Conservation (phyloP, 2,113 vertebrate genomes). For the Poeciliopsis occidentalis region DNA sequence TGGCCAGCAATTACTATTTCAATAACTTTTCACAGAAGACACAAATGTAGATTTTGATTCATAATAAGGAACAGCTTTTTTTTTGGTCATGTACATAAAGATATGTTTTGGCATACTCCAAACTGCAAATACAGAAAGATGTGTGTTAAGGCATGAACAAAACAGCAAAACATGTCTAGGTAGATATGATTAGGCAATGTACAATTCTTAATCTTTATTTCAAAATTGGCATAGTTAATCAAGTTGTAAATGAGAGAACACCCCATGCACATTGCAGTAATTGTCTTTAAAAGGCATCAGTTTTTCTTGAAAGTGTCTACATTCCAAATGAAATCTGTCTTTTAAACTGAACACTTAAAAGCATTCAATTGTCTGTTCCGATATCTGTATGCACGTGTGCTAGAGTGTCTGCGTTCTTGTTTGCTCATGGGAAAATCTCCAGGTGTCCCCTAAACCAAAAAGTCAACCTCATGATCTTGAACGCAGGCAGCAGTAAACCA, state of each 20-base stretch:
- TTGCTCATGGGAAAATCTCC: constrained; percentile 75
- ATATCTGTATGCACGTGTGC: not conserved
- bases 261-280: constrained; percentile 49
- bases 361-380: not conserved
- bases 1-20: too few relatives aligned
- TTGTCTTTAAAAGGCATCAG: constrained; percentile 5
- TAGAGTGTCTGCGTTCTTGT: constrained; percentile 13
- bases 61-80: not conserved
- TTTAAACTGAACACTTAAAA: constrained; percentile 27
- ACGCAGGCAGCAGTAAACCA: constrained; percentile 77
- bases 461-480: constrained; percentile 63
- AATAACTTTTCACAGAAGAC: too few relatives aligned
- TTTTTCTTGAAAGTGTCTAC: not conserved
- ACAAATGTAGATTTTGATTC: not conserved
- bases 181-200: constrained; percentile 9
- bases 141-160: too few relatives aligned
- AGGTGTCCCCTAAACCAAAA: constrained; percentile 78
- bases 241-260: constrained; percentile 32
- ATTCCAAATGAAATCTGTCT: not conserved
- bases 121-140: too few relatives aligned
- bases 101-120: not conserved
- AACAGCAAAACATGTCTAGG: too few relatives aligned
- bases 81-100: not conserved
- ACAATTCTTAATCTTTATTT: constrained; percentile 73
- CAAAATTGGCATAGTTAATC: constrained; percentile 54